Evolutionary conservation across 37 sponge, comb jelly and placozoan species (phyloP).

Genomic region (Chondrosia reniformis): DNA sequence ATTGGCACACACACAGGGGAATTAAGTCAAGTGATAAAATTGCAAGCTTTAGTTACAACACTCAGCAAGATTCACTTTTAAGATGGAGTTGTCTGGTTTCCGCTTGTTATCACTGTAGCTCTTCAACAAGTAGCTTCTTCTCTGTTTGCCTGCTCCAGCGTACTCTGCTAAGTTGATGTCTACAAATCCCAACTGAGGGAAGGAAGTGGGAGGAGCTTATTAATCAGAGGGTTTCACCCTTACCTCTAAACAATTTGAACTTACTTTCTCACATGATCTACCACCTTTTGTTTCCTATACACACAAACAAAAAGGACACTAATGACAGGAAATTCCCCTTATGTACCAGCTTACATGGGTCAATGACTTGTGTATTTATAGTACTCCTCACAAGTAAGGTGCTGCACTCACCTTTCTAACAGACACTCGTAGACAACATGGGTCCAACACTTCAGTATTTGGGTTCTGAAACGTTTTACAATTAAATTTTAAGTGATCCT

Average conservation of each 20-base stretch:
- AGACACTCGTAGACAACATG: conserved; percentile 69
- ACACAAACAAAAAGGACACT: background rate
- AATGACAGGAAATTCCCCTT: too few relatives aligned
- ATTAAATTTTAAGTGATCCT: conserved; percentile 53
- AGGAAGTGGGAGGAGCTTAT: background rate
- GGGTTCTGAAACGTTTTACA: conserved; percentile 73
- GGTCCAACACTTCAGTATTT: conserved; percentile 61
- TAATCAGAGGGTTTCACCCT: too few relatives aligned
- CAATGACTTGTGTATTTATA: too few relatives aligned
- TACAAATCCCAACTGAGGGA: conserved; percentile 77
- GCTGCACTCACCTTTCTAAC: conserved; percentile 72
- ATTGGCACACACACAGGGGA: too few relatives aligned
- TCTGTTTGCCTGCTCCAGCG: conserved; percentile 67
- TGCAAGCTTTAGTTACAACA: too few relatives aligned
- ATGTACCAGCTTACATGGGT: too few relatives aligned
- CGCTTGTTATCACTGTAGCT: conserved; percentile 79
- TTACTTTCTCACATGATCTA: conserved; percentile 64
- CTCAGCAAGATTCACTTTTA: too few relatives aligned
- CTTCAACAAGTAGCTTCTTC: conserved; percentile 63
- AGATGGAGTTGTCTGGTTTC: conserved; percentile 84
- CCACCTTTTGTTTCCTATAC: conserved; percentile 80
- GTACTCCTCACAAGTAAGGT: too few relatives aligned
- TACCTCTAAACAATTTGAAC: too few relatives aligned
- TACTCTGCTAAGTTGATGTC: conserved; percentile 85
- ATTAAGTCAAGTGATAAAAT: too few relatives aligned